These are phyloP conservation scores for Botia kubotai DNA, from an alignment of 2,797 vertebrate species.

Conservation along the genomic window DNA sequence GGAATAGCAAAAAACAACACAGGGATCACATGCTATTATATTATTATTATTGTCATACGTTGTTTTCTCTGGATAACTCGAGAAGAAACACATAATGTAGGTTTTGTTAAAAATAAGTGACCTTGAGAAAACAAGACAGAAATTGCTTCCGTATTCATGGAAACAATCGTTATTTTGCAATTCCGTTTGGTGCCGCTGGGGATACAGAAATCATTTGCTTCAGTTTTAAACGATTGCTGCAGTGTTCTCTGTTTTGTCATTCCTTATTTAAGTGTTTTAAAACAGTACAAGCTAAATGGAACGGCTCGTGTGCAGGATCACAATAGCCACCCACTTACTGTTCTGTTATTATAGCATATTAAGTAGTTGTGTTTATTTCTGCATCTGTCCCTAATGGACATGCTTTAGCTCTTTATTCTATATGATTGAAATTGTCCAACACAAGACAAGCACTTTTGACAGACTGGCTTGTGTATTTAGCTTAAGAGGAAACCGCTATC, in stretches of 20 bases:
- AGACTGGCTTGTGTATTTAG: not conserved
- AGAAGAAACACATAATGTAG: not conserved
- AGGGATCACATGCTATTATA: no score
- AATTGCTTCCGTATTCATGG: no score
- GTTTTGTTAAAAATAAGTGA: not conserved
- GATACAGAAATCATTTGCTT: not conserved
- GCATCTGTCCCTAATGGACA: not conserved
- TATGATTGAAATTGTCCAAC: not conserved
- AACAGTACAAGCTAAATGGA: not conserved
- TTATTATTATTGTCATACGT: not conserved
- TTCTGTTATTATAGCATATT: no score
- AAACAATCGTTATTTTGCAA: not conserved
- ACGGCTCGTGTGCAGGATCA: slow-evolving; percentile 23
- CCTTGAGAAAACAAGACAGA: not conserved
- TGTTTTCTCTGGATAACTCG: not conserved
- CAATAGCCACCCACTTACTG: not conserved
- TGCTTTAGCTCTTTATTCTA: not conserved
- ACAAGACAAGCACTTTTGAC: not conserved
- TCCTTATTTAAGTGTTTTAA: not conserved
- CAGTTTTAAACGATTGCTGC: not conserved
- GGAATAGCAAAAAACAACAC: not conserved
- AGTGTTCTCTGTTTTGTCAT: not conserved
- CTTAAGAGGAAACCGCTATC: not conserved
- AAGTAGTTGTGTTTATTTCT: not conserved
- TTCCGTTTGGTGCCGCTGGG: not conserved